Percentiles rank a stretch among this genome's conserved stretches.
These are phyloP conservation scores for cat (Felis catus) DNA, from an alignment of 2,113 vertebrate genomes.

Conservation along the genomic window F.catus_Fca126_mat1.0 CM031416.1:101671501-101672000, in stretches of 20 bases:
- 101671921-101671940: conserved; percentile 23
- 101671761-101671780: too few species aligned
- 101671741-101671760: too few species aligned
- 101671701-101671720: too few species aligned
- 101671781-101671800: too few species aligned
- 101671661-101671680: too few species aligned
- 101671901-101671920: not conserved
- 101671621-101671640: conserved; percentile 12
- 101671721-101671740: too few species aligned
- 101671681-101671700: too few species aligned
- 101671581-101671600: not conserved
- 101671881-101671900: conserved; percentile 58
- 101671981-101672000: conserved; percentile 34
- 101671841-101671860: too few species aligned
- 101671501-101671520: not conserved
- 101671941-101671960: conserved; percentile 13
- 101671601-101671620: not conserved
- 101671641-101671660: too few species aligned
- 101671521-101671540: not conserved
- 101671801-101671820: too few species aligned
- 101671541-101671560: conserved; percentile 34
- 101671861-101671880: conserved; percentile 49
- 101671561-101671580: conserved; percentile 33
- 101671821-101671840: too few species aligned
- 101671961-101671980: conserved; percentile 56